Evolutionary conservation across 2,888 invertebrate genomes (phyloP).

Genomic region (Corythucha ciliata): DNA sequence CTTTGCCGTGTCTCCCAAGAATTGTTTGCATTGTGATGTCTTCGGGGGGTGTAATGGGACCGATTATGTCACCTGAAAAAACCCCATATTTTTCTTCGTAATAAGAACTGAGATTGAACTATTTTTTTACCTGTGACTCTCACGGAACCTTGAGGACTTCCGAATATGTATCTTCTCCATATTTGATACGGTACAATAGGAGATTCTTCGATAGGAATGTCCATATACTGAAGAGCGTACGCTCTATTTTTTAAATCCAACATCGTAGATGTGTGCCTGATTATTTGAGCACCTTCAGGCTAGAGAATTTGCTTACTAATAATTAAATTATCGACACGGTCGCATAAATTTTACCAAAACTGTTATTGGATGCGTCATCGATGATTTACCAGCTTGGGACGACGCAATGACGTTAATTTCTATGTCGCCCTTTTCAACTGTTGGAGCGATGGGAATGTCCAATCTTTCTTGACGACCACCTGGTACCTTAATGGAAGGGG

Average conservation of each 20-base stretch:
- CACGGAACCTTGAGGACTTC: conserved; percentile 45
- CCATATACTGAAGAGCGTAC: conserved; percentile 45
- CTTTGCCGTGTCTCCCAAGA: conserved; percentile 44
- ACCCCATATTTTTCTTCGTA: neutral
- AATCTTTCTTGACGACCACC: conserved; percentile 40
- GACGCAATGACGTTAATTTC: conserved; percentile 44
- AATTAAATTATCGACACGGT: too few relatives aligned
- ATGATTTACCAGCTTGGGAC: conserved; percentile 44
- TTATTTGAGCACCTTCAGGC: conserved; percentile 47
- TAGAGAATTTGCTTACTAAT: conserved; percentile 30
- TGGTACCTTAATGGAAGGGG: conserved; percentile 38
- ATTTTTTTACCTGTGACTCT: conserved; percentile 43
- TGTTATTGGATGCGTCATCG: conserved; percentile 37
- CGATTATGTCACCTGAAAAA: conserved; percentile 46
- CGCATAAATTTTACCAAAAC: conserved; percentile 37
- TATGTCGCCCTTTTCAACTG: conserved; percentile 43
- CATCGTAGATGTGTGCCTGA: conserved; percentile 47
- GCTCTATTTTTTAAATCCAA: conserved; percentile 47
- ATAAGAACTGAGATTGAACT: neutral
- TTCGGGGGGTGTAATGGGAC: conserved; percentile 43
- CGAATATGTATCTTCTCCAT: conserved; percentile 46
- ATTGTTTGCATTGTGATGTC: conserved; percentile 39
- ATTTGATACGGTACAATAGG: conserved; percentile 46
- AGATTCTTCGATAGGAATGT: conserved; percentile 47
- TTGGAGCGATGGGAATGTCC: conserved; percentile 47